A percentile compares a stretch with the other conserved stretches of the same genome.
Evolutionary conservation across 2,888 invertebrate genomes (phyloP).

Genomic region (Acheta domesticus): DNA sequence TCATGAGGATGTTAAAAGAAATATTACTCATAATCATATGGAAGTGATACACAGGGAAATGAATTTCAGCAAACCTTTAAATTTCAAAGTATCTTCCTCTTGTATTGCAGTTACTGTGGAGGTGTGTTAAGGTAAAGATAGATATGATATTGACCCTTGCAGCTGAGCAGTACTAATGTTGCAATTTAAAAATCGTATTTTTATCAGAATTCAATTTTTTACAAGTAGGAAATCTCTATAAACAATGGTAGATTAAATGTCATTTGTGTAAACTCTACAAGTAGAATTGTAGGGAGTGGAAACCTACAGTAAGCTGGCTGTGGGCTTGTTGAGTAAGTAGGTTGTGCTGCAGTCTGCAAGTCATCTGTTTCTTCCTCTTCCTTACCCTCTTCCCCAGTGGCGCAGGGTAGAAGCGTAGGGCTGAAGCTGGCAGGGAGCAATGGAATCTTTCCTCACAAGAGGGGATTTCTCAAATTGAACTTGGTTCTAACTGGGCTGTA

Average conservation of each 20-base stretch:
- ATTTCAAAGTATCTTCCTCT: too few relatives aligned
- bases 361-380: conserved; percentile 18
- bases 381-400: background rate
- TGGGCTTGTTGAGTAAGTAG: background rate
- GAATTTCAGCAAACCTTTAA: too few relatives aligned
- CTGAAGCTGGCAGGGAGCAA: conserved; percentile 7
- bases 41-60: too few relatives aligned
- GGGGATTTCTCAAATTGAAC: background rate
- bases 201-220: background rate
- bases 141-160: background rate
- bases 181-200: background rate
- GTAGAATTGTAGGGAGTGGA: background rate
- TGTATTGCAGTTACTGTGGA: too few relatives aligned
- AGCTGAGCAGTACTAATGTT: background rate
- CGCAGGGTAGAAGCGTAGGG: background rate
- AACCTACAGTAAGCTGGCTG: conserved; percentile 2
- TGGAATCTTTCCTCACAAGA: background rate
- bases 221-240: background rate
- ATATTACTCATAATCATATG: too few relatives aligned
- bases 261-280: background rate
- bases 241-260: background rate
- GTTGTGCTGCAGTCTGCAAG: background rate
- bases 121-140: too few relatives aligned
- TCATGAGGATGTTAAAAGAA: too few relatives aligned
- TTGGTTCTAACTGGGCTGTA: conserved; percentile 8